These are phyloP conservation scores for Acronicta aceris DNA, from an alignment of 2,888 invertebrate genomes.

Conservation along the genomic window DNA sequence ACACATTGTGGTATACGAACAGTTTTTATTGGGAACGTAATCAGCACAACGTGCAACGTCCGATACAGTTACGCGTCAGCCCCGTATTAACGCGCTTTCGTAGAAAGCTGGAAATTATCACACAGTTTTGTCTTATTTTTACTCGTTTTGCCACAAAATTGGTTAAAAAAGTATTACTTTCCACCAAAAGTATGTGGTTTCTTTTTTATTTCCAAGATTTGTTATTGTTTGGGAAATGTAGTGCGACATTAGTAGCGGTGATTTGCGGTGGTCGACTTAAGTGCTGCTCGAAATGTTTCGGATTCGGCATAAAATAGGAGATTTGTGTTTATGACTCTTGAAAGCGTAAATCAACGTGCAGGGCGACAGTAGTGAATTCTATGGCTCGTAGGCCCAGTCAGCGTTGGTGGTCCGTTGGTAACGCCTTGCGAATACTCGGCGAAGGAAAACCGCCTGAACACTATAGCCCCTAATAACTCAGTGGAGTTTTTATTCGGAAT, in stretches of 20 bases:
- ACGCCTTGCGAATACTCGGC: conserved; percentile 19
- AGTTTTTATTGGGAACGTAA: conserved; percentile 68
- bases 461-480: conserved; percentile 42
- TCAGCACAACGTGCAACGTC: conserved; percentile 68
- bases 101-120: conserved; percentile 49
- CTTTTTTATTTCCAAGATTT: conserved; percentile 48
- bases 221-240: conserved; percentile 46
- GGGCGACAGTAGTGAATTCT: conserved; percentile 19
- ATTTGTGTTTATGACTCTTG: conserved; percentile 27
- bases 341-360: conserved; percentile 20
- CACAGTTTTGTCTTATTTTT: conserved; percentile 48
- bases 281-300: conserved; percentile 19
- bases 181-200: conserved; percentile 50
- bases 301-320: conserved; percentile 35
- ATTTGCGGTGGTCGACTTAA: conserved; percentile 50
- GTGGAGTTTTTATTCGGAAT: conserved; percentile 47
- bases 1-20: conserved; percentile 60
- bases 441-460: conserved; percentile 32
- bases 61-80: conserved; percentile 70
- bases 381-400: conserved; percentile 10
- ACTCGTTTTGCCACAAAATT: conserved; percentile 48
- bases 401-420: conserved; percentile 31
- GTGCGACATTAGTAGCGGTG: conserved; percentile 44
- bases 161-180: conserved; percentile 46
- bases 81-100: conserved; percentile 61